Base-by-base conservation (phyloP, 2,888 invertebrate genomes). In the Hemithea aestivaria region DNA sequence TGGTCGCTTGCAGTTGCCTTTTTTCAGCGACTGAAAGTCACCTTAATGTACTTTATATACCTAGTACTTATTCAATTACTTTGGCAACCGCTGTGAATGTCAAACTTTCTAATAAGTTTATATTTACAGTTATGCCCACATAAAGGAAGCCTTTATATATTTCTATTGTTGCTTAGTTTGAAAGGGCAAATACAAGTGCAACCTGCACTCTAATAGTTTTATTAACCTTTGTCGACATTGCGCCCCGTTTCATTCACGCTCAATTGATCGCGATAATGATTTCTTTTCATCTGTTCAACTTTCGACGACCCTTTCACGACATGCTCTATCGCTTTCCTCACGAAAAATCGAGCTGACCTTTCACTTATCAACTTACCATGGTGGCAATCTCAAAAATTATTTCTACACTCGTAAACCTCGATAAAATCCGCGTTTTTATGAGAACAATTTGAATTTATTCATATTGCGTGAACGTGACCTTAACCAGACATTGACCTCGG, bases 401-500 rank as follows among this genome's bases (percentile, higher is more conserved):
- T 35, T 11, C 29, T 27, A 31, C 22, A 7, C 27, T 32, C n/a
- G 16, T 34, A 6, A 22, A 29, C 16, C 25, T 26, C 29, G 12
- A 37, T 26, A 30, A 30, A 22, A 5, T 16, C 5, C 5, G 16
- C 16, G 2, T 4, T 4, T 16, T 16, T 16, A 16, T 16, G 2
- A 31, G 35, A 32, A 35, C 4, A 27, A 36, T 41, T 36, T 11
- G 27, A 41, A 41, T 36, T 21, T 36, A 41, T 41, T 28, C 36
- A 33, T 21, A 21, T 7, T 28, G 25, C 30, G 25, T 21, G 35
- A 16, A 25, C 27, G 10, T 31, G 32, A 32, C 31, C 35, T 36
- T 32, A 27, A 10, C 11, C 35, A 30, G 41, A 16, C 33, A 30
- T 31, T 35, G 38, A 37, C 30, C 38, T 27, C 24, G 10, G 7